phyloP scores from a whole-genome alignment of 2,888 invertebrate genomes.

The Luffia ferchaultella region DNA sequence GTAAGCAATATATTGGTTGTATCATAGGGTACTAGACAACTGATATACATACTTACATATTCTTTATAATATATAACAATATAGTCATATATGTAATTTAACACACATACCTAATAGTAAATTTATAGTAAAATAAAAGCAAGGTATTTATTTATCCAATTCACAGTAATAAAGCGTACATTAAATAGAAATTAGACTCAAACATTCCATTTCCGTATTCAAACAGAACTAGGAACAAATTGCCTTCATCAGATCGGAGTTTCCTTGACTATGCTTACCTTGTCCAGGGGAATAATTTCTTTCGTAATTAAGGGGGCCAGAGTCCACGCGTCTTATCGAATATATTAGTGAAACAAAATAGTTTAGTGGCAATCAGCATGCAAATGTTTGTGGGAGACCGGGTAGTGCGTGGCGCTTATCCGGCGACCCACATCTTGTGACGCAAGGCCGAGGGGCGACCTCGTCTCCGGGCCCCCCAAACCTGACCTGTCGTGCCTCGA shows the following conservation, averaged over 20 bases:
- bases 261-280: background rate
- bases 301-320: constrained; percentile 33
- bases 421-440: constrained; percentile 50
- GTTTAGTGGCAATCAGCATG: constrained; percentile 49
- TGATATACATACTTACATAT: too few relatives aligned
- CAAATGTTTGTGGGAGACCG: constrained; percentile 36
- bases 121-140: too few relatives aligned
- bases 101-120: too few relatives aligned
- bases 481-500: background rate
- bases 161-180: too few relatives aligned
- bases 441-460: constrained; percentile 44
- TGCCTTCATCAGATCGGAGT: background rate
- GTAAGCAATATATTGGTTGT: too few relatives aligned
- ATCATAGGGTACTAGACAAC: too few relatives aligned
- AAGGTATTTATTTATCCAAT: too few relatives aligned
- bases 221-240: background rate
- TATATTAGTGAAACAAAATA: constrained; percentile 27
- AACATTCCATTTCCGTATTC: background rate
- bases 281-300: constrained; percentile 41
- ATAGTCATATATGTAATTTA: too few relatives aligned
- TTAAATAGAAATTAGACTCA: too few relatives aligned
- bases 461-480: constrained; percentile 19
- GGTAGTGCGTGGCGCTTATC: constrained; percentile 44
- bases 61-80: too few relatives aligned
- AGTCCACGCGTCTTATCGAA: constrained; percentile 23